Evolutionary conservation across 1,140 invertebrate genomes (phyloP), one percentile per base, ranked within the genome.

Genomic region (Cyclina sinensis): DNA sequence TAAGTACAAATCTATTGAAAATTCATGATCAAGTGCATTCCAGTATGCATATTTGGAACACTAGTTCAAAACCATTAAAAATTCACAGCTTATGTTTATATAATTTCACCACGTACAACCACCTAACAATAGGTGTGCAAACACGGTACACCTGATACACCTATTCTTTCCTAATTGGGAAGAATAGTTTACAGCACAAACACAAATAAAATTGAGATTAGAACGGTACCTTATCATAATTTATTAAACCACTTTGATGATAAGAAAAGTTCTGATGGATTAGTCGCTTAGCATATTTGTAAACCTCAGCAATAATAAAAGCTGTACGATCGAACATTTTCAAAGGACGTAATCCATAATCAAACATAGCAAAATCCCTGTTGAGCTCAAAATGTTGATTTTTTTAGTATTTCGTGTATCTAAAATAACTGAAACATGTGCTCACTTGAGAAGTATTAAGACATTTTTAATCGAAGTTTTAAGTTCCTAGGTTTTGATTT

Each of bases 291-390:
- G 65, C 65, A 1, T 70, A 70, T 70, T 39, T 35, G 32, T 70
- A 70, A 37, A 70, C 65, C 65, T 35, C 35, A 1, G 32, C 32
- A 70, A 30, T 70, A 70, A 70, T 70, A 70, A 70, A 70, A 70
- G 30, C 65, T 70, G 65, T 70, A 70, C 21, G 65, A 70, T 37
- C 65, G 24, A 37, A 70, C 24, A n/a, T 70, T 70, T 70, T 70
- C 65, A 70, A 70, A 70, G 65, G 65, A 70, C 37, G 65, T 70
- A 70, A 70, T 70, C 65, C 35, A 27, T 37, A 70, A 70, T 70
- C 65, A 70, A 70, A 70, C 35, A 70, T 70, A 27, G 7, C 2
- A 18, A 70, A 70, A 70, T 70, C 21, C 35, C 65, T 27, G 9
- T 70, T 37, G 12, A 70, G 35, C 32, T n/a, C 32, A 37, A 70